These are phyloP conservation scores for Luffia ferchaultella DNA, from an alignment of 2,888 invertebrate species.

Conservation along the genomic window DNA sequence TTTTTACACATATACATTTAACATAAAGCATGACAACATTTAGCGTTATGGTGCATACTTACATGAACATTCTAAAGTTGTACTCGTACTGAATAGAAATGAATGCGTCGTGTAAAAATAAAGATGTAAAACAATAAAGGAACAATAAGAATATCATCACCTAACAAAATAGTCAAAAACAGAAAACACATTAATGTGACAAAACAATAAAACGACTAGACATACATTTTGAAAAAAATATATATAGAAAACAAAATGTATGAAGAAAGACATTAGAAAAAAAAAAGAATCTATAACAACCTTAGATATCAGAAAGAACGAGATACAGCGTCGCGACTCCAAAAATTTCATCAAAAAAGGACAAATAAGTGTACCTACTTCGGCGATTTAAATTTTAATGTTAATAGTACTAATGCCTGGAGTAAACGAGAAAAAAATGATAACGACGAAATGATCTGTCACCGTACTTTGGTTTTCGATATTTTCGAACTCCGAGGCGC, in stretches of 20 bases:
- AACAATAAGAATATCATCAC: constrained; percentile 8
- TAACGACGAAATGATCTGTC: too few relatives aligned
- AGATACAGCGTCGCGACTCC: constrained; percentile 21
- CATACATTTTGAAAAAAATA: too few relatives aligned
- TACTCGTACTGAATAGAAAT: neutral
- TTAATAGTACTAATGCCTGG: too few relatives aligned
- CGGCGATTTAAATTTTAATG: too few relatives aligned
- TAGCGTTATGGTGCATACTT: neutral
- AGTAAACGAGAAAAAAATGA: too few relatives aligned
- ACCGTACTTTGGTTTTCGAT: too few relatives aligned
- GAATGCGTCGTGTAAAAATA: constrained; percentile 15
- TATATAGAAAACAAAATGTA: too few relatives aligned
- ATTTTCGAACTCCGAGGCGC: too few relatives aligned
- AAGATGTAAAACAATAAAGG: constrained; percentile 15
- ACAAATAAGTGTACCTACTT: too few relatives aligned
- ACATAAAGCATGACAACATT: neutral
- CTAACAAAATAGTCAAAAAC: constrained; percentile 10
- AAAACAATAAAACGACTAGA: constrained; percentile 6
- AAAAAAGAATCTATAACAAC: too few relatives aligned
- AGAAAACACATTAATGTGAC: constrained; percentile 9
- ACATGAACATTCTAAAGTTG: too few relatives aligned
- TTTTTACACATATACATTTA: neutral
- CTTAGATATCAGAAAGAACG: constrained; percentile 23
- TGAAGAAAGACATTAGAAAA: too few relatives aligned
- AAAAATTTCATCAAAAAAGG: constrained; percentile 24